Percentiles rank a stretch among this genome's conserved stretches.
These are phyloP conservation scores for Lumbricus terrestris DNA, from an alignment of 2,888 invertebrate genomes.

Conservation along the genomic window DNA sequence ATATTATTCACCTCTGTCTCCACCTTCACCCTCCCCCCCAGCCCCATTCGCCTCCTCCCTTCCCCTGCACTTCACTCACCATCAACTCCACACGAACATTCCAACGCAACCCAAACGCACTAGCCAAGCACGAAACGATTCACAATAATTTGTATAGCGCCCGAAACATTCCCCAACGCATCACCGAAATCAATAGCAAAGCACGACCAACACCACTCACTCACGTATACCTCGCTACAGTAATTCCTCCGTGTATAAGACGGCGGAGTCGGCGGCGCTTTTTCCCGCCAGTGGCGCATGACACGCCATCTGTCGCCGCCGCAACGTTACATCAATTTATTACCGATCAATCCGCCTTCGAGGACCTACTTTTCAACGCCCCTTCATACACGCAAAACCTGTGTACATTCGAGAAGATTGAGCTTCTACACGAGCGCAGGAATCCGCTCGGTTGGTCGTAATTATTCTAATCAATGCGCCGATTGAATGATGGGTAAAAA, in stretches of 20 bases:
- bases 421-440: not conserved
- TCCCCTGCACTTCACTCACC: not conserved
- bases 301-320: not conserved
- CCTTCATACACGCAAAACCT: not conserved
- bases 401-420: not conserved
- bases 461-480: constrained; percentile 8
- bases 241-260: not conserved
- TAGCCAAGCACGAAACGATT: not conserved
- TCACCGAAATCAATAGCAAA: not conserved
- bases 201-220: not conserved
- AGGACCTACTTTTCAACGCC: not conserved
- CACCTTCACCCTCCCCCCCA: not conserved
- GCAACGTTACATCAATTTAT: not conserved
- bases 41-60: not conserved
- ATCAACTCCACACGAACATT: not conserved
- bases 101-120: not conserved
- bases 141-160: not conserved
- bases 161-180: not conserved
- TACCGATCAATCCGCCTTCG: not conserved
- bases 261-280: not conserved
- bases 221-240: not conserved
- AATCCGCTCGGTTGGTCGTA: not conserved
- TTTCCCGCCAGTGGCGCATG: not conserved
- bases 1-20: not conserved
- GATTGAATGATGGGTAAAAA: not conserved